Conservation (phyloP, 2,888 invertebrate genomes). For the Xylophagus ater region DNA sequence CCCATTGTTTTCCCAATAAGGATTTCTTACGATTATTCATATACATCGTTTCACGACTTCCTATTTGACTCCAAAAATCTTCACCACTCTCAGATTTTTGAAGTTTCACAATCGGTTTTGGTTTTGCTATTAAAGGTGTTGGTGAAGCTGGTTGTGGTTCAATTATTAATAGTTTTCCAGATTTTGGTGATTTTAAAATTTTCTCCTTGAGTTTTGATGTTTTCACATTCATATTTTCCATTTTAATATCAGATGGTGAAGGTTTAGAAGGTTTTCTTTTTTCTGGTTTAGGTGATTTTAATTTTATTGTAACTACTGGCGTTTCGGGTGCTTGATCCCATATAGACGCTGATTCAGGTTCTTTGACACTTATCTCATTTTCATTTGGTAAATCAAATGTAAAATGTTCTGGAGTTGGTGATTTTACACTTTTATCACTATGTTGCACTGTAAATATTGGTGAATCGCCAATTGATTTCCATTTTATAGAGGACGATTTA, state of each 20-base stretch:
- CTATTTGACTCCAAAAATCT: conserved; percentile 57
- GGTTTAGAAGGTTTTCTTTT: not conserved
- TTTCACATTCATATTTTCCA: not conserved
- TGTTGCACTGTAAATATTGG: no score
- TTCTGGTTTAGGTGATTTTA: not conserved
- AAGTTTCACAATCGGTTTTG: conserved; percentile 15
- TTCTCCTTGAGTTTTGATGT: not conserved
- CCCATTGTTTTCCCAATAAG: conserved; percentile 36
- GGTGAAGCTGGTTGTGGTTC: not conserved
- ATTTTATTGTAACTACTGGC: not conserved
- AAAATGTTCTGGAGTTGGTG: conserved; percentile 8
- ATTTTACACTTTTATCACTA: no score
- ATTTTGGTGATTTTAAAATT: not conserved
- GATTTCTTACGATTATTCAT: conserved; percentile 46
- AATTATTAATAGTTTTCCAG: not conserved
- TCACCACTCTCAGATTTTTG: conserved; percentile 34
- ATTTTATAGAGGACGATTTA: no score
- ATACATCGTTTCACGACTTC: conserved; percentile 53
- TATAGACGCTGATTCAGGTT: no score
- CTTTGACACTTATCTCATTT: not conserved
- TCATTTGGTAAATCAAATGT: conserved; percentile 5
- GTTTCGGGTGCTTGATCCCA: not conserved
- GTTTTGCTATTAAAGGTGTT: conserved; percentile 4
- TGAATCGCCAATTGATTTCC: no score
- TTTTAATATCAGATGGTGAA: not conserved